These are phyloP conservation scores for Anniella stebbinsi DNA, from an alignment of 2,797 vertebrate species.

Conservation along the genomic window DNA sequence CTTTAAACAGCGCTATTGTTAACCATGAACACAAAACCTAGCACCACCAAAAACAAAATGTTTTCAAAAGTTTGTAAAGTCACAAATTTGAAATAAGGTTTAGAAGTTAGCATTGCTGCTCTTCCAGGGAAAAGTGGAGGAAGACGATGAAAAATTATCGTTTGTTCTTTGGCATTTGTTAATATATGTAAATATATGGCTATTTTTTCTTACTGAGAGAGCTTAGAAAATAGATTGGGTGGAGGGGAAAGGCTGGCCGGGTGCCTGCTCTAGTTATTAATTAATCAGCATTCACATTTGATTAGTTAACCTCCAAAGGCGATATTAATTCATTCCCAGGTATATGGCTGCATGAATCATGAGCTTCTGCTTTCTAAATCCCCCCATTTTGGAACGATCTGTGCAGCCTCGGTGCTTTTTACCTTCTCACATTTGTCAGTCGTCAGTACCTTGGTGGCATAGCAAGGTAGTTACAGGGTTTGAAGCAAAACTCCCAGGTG, in stretches of 20 bases:
- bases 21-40: neutral
- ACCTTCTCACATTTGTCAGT: neutral
- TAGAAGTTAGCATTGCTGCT: neutral
- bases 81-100: neutral
- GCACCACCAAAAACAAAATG: neutral
- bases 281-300: slow-evolving; percentile 27
- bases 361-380: neutral
- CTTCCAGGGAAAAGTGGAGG: neutral
- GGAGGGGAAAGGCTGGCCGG: neutral
- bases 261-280: slow-evolving; percentile 24
- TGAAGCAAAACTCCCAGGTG: slow-evolving; percentile 25
- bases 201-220: neutral
- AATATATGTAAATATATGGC: neutral
- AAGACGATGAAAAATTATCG: neutral
- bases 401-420: neutral
- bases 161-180: slow-evolving; percentile 9
- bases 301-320: slow-evolving; percentile 5
- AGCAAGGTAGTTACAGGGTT: neutral
- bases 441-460: neutral
- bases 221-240: neutral
- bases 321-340: slow-evolving; percentile 7
- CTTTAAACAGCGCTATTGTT: neutral
- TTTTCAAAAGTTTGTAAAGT: neutral
- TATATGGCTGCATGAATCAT: neutral
- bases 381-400: slow-evolving; percentile 12